Conservation (phyloP, 2,113 vertebrate genomes). For the Coregonus clupeaformis region DNA sequence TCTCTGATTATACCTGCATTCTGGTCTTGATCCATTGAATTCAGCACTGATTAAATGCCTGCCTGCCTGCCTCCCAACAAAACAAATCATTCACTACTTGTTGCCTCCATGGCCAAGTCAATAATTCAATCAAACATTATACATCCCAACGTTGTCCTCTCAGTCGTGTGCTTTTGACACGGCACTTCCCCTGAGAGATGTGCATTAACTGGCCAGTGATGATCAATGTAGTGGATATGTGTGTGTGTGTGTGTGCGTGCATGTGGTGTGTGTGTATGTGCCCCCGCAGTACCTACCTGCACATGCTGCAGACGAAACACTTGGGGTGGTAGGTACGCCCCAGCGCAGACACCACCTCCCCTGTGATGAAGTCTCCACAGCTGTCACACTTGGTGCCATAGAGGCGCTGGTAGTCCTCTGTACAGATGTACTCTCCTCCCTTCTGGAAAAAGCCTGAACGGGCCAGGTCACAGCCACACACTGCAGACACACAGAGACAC, state of each 20-base stretch:
- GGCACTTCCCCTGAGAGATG: no score
- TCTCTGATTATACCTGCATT: no score
- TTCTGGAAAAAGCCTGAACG: slow-evolving; percentile 97
- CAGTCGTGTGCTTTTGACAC: no score
- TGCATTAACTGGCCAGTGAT: no score
- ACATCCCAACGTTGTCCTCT: no score
- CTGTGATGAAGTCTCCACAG: slow-evolving; percentile 92
- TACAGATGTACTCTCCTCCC: slow-evolving; percentile 97
- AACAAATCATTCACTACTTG: no score
- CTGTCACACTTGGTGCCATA: slow-evolving; percentile 95
- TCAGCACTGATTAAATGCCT: no score
- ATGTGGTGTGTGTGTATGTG: neutral
- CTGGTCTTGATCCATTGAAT: no score
- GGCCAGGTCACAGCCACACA: slow-evolving; percentile 91
- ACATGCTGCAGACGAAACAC: slow-evolving; percentile 94
- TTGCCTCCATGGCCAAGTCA: no score
- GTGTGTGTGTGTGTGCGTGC: slow-evolving; percentile 1
- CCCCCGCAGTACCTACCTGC: slow-evolving; percentile 78
- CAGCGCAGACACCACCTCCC: slow-evolving; percentile 95
- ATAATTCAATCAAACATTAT: no score
- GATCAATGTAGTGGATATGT: neutral
- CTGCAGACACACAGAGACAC: slow-evolving; percentile 58
- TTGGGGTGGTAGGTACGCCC: slow-evolving; percentile 95
- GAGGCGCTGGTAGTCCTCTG: slow-evolving; percentile 94
- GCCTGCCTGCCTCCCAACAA: no score